Base-by-base conservation (phyloP, 2,797 vertebrate species). In the Coracias cyanogaster region DNA sequence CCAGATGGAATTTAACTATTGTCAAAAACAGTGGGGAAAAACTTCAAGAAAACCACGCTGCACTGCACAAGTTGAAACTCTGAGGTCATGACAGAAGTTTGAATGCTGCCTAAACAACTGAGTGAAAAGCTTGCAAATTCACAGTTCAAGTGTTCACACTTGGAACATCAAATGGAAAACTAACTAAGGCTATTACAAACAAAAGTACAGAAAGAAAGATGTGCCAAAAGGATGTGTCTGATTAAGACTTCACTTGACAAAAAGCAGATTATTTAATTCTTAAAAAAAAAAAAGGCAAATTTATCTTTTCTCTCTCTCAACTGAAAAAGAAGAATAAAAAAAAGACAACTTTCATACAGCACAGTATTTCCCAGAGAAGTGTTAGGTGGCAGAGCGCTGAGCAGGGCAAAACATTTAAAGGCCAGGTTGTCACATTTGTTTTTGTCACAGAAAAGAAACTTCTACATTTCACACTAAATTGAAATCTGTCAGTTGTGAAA, bases 1-100 rank as follows among this genome's bases (percentile, higher is more conserved):
- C 49, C 90, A 96, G 78, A 89, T 54, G 74, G 71, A 96, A 81
- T 81, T 89, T 71, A 82, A 67, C 76, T 81, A 54, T n/a, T 82
- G 67, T 57, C 55, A 58, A 58, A 91, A 91, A 71, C 8, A 14
- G 2, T 10, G 6, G 25, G 37, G 79, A 57, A 90, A 89, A 81
- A 76, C 20, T 43, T 58, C 49, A 73, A 77, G 74, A 77, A 93
- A 96, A 73, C 58, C 69, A 91, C 80, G 46, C 14, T 73, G 71
- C 41, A 66, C 45, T 62, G 76, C 7, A 24, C 5, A 73, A 87
- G 67, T 0, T 90, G 86, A 90, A 93, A 54, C 57, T 52, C 0
- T 0, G 64, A 71, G 49, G 77, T 48, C 91, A 84, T 7, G 67
- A 73, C 0, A 60, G 60, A 86, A 86, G 48, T 72, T 57, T 88